Evolutionary conservation across 2,888 invertebrate species (phyloP).

Genomic region (Leptarthrus brevirostris): DNA sequence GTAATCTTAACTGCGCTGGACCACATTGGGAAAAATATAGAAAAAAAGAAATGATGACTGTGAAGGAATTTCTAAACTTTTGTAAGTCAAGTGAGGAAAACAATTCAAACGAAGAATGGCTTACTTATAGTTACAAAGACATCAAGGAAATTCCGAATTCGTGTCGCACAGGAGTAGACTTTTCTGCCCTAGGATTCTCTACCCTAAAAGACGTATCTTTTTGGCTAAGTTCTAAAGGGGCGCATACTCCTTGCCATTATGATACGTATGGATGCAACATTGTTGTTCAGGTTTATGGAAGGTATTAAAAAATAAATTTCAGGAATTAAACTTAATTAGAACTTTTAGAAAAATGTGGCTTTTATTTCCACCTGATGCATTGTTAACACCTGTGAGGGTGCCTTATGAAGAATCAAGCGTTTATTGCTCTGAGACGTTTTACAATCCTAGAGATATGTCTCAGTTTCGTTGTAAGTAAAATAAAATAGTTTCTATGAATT

Average conservation of each 20-base stretch:
- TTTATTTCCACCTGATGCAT: conserved; percentile 84
- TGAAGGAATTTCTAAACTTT: conserved; percentile 73
- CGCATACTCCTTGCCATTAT: conserved; percentile 93
- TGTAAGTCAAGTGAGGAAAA: conserved; percentile 62
- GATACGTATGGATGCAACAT: conserved; percentile 96
- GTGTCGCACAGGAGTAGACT: conserved; percentile 69
- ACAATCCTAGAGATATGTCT: conserved; percentile 71
- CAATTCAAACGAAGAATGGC: conserved; percentile 63
- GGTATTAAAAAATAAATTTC: too few relatives aligned
- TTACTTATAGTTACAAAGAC: conserved; percentile 62
- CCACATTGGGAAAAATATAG: conserved; percentile 87
- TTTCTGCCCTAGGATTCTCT: conserved; percentile 79
- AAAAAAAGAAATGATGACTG: conserved; percentile 70
- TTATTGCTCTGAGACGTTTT: conserved; percentile 86
- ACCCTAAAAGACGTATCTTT: conserved; percentile 78
- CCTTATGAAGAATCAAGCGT: conserved; percentile 98
- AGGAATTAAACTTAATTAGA: too few relatives aligned
- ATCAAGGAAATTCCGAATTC: conserved; percentile 58
- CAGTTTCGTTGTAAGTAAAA: conserved; percentile 67
- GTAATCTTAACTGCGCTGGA: conserved; percentile 61
- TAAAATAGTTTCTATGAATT: neutral
- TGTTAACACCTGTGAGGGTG: conserved; percentile 82
- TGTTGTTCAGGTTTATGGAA: conserved; percentile 88
- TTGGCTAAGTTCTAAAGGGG: conserved; percentile 88
- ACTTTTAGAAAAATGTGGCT: conserved; percentile 86